These are phyloP conservation scores for Digitonthophagus gazella DNA, from an alignment of 2,888 invertebrate species.

Conservation along the genomic window DNA sequence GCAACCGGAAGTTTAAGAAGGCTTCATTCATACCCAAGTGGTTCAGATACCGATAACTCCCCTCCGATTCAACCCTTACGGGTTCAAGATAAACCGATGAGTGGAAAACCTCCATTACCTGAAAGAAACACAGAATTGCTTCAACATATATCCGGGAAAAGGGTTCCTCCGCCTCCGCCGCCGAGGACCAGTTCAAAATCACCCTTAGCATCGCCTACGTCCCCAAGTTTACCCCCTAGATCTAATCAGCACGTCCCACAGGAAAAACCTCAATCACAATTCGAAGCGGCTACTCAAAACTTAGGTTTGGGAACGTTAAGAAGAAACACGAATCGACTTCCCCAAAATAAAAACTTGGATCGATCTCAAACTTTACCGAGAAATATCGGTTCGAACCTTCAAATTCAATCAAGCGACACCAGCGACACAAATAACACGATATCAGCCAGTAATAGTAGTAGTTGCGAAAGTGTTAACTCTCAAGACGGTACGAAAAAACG, in stretches of 20 bases:
- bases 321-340: conserved; percentile 48
- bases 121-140: conserved; percentile 77
- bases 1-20: conserved; percentile 64
- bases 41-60: conserved; percentile 77
- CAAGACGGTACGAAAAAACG: conserved; percentile 68
- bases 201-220: conserved; percentile 81
- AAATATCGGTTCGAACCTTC: conserved; percentile 49
- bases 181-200: conserved; percentile 89
- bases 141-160: conserved; percentile 62
- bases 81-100: conserved; percentile 50
- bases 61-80: conserved; percentile 66
- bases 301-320: conserved; percentile 51
- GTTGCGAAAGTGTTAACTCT: conserved; percentile 74
- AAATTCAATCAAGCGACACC: conserved; percentile 36
- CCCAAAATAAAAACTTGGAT: conserved; percentile 42
- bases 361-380: conserved; percentile 50
- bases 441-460: conserved; percentile 66
- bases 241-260: conserved; percentile 54
- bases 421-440: conserved; percentile 45
- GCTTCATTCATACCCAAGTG: conserved; percentile 82
- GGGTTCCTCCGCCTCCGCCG: conserved; percentile 87
- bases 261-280: conserved; percentile 48
- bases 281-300: conserved; percentile 50
- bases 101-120: conserved; percentile 76
- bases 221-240: conserved; percentile 64